Conservation (phyloP, 2,113 vertebrate species). For the Heloderma charlesbogerti region DNA sequence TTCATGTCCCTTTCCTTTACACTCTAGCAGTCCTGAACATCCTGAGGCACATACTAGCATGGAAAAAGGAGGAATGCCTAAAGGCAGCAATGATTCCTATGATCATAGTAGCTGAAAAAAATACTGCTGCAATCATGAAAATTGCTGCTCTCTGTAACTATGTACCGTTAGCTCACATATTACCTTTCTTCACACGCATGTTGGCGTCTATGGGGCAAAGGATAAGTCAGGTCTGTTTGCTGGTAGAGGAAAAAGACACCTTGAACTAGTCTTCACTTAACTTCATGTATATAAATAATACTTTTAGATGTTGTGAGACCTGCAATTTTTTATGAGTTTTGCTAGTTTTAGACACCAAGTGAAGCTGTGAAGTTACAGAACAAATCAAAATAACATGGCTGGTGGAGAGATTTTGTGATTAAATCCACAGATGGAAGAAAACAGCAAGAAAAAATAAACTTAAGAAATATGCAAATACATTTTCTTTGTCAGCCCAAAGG, state of each 20-base stretch:
- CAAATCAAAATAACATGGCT: constrained; percentile 4
- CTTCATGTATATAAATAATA: constrained; percentile 31
- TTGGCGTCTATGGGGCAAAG: neutral
- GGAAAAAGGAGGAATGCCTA: neutral
- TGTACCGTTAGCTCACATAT: neutral
- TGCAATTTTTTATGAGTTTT: constrained; percentile 27
- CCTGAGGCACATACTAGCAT: neutral
- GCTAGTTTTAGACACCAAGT: constrained; percentile 20
- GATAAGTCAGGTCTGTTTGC: neutral
- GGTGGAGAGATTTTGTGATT: constrained; percentile 41
- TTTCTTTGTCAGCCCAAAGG: constrained; percentile 36
- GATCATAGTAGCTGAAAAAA: neutral
- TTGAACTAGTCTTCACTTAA: neutral
- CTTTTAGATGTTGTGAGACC: constrained; percentile 45
- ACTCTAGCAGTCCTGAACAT: neutral
- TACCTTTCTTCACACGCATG: neutral
- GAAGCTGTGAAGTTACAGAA: constrained; percentile 22
- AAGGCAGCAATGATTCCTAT: neutral
- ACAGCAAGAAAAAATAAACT: neutral
- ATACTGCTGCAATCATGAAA: neutral
- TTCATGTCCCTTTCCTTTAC: neutral
- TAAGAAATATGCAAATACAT: constrained; percentile 43
- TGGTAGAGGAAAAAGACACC: neutral
- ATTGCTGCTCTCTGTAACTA: neutral
- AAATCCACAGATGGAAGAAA: neutral